Conservation (phyloP, 2,113 vertebrate species). For the Alosa alosa region DNA sequence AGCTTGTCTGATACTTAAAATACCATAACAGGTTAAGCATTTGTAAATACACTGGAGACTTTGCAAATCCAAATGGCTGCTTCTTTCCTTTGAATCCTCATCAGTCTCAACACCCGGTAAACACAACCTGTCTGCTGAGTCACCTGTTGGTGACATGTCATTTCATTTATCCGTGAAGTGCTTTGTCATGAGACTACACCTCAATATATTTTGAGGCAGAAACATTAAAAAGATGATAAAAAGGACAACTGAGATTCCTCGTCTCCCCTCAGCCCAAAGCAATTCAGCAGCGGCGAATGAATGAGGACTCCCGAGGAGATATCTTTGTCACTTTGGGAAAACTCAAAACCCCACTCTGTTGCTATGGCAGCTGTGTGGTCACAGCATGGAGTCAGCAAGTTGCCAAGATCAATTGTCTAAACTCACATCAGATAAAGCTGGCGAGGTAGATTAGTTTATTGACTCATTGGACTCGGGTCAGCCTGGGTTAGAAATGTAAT, state of each 20-base stretch:
- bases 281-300: background rate
- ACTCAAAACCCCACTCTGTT: constrained; percentile 52
- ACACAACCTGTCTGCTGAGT: background rate
- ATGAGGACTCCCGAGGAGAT: background rate
- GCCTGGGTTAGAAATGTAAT: constrained; percentile 52
- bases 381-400: constrained; percentile 27
- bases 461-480: constrained; percentile 47
- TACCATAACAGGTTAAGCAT: background rate
- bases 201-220: background rate
- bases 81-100: background rate
- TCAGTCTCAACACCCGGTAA: background rate
- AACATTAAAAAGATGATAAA: background rate
- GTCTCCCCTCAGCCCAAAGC: background rate
- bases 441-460: constrained; percentile 57
- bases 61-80: background rate
- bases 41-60: background rate
- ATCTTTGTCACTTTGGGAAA: constrained; percentile 3
- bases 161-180: background rate
- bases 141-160: background rate
- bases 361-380: constrained; percentile 52
- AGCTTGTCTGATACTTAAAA: background rate
- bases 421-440: constrained; percentile 62
- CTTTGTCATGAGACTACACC: background rate
- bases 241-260: background rate
- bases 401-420: constrained; percentile 60